Conservation (phyloP, 2,113 vertebrate genomes). For the Lophotis ruficrista region DNA sequence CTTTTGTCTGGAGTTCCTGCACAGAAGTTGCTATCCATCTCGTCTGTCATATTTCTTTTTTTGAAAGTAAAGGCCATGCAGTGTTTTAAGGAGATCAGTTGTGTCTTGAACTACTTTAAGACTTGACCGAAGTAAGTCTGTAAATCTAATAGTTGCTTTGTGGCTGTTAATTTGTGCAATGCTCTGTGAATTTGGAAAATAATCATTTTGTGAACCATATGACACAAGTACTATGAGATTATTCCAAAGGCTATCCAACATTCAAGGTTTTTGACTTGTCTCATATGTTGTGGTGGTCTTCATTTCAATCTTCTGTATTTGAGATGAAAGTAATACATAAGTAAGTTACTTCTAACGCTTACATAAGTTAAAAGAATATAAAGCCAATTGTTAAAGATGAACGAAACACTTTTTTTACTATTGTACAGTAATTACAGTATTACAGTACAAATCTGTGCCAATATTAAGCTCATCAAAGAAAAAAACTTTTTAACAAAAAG, state of each 20-base stretch:
- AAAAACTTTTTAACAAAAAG: background rate
- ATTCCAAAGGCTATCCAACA: background rate
- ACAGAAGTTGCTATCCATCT: background rate
- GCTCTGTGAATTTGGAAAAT: background rate
- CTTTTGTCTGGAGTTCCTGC: background rate
- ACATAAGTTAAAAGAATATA: background rate
- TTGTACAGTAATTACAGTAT: background rate
- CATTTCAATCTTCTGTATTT: background rate
- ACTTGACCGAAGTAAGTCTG: background rate
- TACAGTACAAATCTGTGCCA: background rate
- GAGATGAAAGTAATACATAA: background rate
- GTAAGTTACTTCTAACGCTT: background rate
- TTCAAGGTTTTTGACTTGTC: background rate
- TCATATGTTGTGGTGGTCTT: background rate
- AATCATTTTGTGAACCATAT: background rate
- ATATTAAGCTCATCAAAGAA: background rate
- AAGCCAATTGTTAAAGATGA: background rate
- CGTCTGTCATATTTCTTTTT: background rate
- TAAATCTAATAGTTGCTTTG: background rate
- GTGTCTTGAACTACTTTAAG: background rate
- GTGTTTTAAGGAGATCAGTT: background rate
- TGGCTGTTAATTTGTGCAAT: background rate
- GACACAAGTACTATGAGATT: background rate
- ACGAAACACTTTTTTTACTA: background rate
- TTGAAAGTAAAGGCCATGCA: background rate